Evolutionary conservation across 2,113 vertebrate species (phyloP), one percentile per base, ranked within the genome.

Genomic region (Tretioscincus oriximinensis): DNA sequence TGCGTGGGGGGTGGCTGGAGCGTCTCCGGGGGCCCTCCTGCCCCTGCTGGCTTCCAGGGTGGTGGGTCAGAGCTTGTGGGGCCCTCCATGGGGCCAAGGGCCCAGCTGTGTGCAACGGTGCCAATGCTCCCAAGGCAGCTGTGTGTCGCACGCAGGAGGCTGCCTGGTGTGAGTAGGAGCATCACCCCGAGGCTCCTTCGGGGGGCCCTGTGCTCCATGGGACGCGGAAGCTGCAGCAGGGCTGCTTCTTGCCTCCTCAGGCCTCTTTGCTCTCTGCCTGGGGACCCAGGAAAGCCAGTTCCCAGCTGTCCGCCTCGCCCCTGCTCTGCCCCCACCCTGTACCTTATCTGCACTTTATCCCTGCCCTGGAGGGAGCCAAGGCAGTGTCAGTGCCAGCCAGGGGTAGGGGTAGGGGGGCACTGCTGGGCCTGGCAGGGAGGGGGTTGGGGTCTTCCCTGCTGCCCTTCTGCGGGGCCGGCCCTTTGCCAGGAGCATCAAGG

Each of bases 61-160:
- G 49, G 28, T 14, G 58, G 2, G 72, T 29, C 58, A 22, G 31
- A 18, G 2, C 72, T 41, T 0, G 14, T 1, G 49, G 47, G 47
- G 12, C 63, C 45, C 54, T 18, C 10, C 47, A 7, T 9, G 9
- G 80, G 84, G 82, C 22, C 28, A 2, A 68, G 88, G 85, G 81
- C 81, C 78, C 88, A 90, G 84, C 87, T 85, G 87, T 86, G 89
- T 88, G 92, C 88, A 88, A 91, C 77, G 92, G 88, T 76, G 73
- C 91, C 83, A 81, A 81, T 47, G 72, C 72, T 28, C 58, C 51
- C 51, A 2, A 26, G 80, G 73, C 80, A 81, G 65, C 73, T 61
- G 24, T 1, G 47, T 0, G 7, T 4, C 8, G 49, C 16, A 29
- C 20, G 8, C 31, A 2, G 65, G 80, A 9, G 2, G 75, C 73